Evolutionary conservation across 1,140 invertebrate genomes (phyloP).

Genomic region (Drosophila fuyamai): DNA sequence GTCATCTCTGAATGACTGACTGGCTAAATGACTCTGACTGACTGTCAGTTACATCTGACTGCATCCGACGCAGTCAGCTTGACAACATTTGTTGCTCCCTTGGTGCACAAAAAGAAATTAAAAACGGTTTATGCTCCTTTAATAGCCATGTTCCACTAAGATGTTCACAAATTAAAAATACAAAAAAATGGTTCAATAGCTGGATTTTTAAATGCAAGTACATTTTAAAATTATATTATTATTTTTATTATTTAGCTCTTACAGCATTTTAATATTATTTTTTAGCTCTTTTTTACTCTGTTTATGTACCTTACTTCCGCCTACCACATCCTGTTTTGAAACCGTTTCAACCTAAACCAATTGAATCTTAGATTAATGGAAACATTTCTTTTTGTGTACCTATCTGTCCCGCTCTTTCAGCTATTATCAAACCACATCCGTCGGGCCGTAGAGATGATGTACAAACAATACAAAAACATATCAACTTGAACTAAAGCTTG

Average conservation of each 20-base stretch:
- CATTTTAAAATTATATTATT: too few species aligned
- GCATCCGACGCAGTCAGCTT: conserved; percentile 62
- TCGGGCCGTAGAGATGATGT: conserved; percentile 52
- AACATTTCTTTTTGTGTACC: conserved; percentile 3
- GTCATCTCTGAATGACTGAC: conserved; percentile 70
- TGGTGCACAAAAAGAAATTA: neutral
- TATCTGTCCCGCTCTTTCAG: conserved; percentile 23
- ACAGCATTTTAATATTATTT: too few species aligned
- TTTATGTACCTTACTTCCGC: too few species aligned
- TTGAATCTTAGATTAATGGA: neutral
- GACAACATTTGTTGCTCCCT: conserved; percentile 44
- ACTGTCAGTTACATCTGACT: conserved; percentile 77
- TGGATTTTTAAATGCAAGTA: too few species aligned
- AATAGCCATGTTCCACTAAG: neutral
- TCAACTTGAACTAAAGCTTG: conserved; percentile 75
- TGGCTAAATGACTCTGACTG: conserved; percentile 73
- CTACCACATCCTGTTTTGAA: neutral
- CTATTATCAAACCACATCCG: conserved; percentile 81
- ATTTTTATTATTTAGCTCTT: too few species aligned
- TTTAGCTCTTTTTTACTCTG: too few species aligned
- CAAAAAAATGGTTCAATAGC: too few species aligned
- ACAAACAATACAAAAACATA: conserved; percentile 73
- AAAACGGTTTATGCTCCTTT: neutral
- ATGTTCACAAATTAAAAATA: too few species aligned
- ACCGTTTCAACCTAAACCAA: neutral